phyloP scores from a whole-genome alignment of 2,797 vertebrate species.

The Adelosebastes latens region DNA sequence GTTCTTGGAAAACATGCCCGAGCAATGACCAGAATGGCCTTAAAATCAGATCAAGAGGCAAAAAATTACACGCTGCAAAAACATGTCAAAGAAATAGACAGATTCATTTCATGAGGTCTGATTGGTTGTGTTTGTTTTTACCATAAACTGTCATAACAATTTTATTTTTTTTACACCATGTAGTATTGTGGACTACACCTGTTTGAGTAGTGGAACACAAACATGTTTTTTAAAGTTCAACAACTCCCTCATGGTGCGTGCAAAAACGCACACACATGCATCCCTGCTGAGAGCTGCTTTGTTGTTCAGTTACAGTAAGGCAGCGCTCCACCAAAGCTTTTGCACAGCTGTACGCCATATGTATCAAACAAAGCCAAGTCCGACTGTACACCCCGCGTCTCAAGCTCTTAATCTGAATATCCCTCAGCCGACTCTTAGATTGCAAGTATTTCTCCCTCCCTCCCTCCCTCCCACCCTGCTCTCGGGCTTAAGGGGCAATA shows the following conservation, averaged over 20 bases:
- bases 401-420: slow-evolving; percentile 79
- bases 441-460: slow-evolving; percentile 65
- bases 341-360: slow-evolving; percentile 76
- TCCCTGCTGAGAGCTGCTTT: slow-evolving; percentile 48
- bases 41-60: slow-evolving; percentile 1
- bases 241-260: slow-evolving; percentile 42
- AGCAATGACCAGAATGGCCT: neutral
- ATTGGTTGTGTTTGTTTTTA: neutral
- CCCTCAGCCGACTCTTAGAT: slow-evolving; percentile 72
- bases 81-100: neutral
- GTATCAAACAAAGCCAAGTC: slow-evolving; percentile 68
- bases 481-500: slow-evolving; percentile 70
- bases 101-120: neutral
- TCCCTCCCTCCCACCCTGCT: slow-evolving; percentile 53
- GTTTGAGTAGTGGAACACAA: slow-evolving; percentile 22
- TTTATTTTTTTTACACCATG: neutral
- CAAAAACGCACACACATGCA: neutral
- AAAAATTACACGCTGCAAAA: neutral
- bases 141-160: neutral
- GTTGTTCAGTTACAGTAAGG: slow-evolving; percentile 66
- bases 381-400: slow-evolving; percentile 59
- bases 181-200: neutral
- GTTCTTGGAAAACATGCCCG: slow-evolving; percentile 7
- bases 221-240: slow-evolving; percentile 37
- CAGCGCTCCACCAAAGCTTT: slow-evolving; percentile 48